phyloP scores from a whole-genome alignment of 92 coral and sea anemone species.

The Palythoa grandiflora region DNA sequence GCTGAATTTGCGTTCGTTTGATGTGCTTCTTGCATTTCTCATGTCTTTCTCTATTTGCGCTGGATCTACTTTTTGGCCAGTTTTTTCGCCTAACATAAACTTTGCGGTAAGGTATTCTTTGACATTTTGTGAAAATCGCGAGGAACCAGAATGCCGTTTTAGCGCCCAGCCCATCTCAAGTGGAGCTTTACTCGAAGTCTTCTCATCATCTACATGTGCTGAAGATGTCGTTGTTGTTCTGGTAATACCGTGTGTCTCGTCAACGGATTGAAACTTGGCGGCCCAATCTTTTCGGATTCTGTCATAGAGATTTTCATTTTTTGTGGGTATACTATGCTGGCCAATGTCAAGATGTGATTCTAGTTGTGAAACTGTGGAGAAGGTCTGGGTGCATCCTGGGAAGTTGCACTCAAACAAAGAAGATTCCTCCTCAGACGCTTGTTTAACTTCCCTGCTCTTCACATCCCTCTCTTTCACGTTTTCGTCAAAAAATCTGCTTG shows the following conservation, averaged over 20 bases:
- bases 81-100: slow-evolving; percentile 49
- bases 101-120: slow-evolving; percentile 53
- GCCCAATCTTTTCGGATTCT: slow-evolving; percentile 62
- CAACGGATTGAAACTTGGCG: slow-evolving; percentile 55
- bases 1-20: slow-evolving; percentile 63
- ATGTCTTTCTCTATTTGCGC: slow-evolving; percentile 66
- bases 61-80: slow-evolving; percentile 56
- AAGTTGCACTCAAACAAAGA: slow-evolving; percentile 61
- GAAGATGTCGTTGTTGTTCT: slow-evolving; percentile 13
- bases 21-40: slow-evolving; percentile 64
- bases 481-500: slow-evolving; percentile 42
- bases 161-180: slow-evolving; percentile 52
- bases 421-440: slow-evolving; percentile 26
- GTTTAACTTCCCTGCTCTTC: slow-evolving; percentile 26
- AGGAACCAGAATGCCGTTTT: slow-evolving; percentile 40
- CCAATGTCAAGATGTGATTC: slow-evolving; percentile 52
- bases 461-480: slow-evolving; percentile 22
- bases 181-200: slow-evolving; percentile 25
- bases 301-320: slow-evolving; percentile 53
- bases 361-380: slow-evolving; percentile 54
- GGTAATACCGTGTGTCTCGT: not conserved
- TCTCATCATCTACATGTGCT: slow-evolving; percentile 13
- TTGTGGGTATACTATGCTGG: slow-evolving; percentile 32
- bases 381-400: slow-evolving; percentile 57
- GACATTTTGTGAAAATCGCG: slow-evolving; percentile 49